A percentile compares a stretch with the other conserved stretches of the same genome.
These are phyloP conservation scores for Leuctra nigra DNA, from an alignment of 2,888 invertebrate genomes.

Conservation along the genomic window DNA sequence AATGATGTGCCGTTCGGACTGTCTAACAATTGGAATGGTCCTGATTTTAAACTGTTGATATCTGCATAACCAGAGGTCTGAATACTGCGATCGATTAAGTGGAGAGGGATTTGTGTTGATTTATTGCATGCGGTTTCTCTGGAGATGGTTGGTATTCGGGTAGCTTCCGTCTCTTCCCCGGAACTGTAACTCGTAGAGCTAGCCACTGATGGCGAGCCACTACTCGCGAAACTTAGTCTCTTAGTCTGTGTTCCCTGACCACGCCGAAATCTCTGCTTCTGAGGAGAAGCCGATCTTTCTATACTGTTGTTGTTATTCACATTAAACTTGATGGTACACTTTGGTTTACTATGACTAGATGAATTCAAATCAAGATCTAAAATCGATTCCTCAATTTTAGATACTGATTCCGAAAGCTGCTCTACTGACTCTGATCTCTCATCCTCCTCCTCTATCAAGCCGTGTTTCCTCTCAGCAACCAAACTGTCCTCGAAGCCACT, in stretches of 20 bases:
- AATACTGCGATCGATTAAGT: conserved; percentile 64
- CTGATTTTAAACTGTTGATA: conserved; percentile 12
- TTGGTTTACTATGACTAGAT: conserved; percentile 21
- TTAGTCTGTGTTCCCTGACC: conserved; percentile 34
- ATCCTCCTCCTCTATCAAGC: conserved; percentile 50
- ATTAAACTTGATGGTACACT: conserved; percentile 31
- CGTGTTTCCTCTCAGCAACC: conserved; percentile 42
- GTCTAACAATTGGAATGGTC: conserved; percentile 25
- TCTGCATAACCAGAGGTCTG: conserved; percentile 54
- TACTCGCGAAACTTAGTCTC: conserved; percentile 34
- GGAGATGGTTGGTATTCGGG: conserved; percentile 38
- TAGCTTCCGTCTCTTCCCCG: conserved; percentile 49
- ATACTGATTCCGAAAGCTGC: conserved; percentile 31
- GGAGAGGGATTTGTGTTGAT: conserved; percentile 47
- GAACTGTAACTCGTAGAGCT: conserved; percentile 50
- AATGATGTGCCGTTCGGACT: conserved; percentile 25
- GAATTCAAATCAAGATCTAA: conserved; percentile 18
- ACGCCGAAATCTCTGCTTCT: conserved; percentile 16
- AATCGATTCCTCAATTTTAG: conserved; percentile 25
- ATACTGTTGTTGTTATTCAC: conserved; percentile 47
- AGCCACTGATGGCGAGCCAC: conserved; percentile 46
- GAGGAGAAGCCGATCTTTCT: conserved; percentile 35
- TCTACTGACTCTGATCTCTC: conserved; percentile 46
- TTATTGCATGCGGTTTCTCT: conserved; percentile 32
- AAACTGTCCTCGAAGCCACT: conserved; percentile 40